Evolutionary conservation across 2,797 vertebrate genomes (phyloP).

Genomic region (Tauraco hartlaubi): DNA sequence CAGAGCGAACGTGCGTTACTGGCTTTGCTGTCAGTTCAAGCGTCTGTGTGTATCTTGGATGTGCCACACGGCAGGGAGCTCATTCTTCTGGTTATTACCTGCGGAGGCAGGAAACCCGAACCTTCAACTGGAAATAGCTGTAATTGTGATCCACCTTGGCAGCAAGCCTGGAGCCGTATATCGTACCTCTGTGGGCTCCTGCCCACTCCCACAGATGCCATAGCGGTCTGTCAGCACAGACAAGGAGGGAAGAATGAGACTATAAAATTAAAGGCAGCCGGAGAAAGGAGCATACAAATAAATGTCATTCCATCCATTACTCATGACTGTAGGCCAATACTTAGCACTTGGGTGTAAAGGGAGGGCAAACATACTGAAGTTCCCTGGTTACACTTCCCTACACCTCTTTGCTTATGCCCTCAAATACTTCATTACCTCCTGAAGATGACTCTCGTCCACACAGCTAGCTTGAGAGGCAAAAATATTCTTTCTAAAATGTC

Average conservation of each 20-base stretch:
- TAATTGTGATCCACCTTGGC: conserved; percentile 14
- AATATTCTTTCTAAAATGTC: not conserved
- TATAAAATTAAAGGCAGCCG: conserved; percentile 17
- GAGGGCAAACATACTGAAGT: not conserved
- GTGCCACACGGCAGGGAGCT: not conserved
- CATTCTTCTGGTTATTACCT: conserved; percentile 2
- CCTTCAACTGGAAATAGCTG: conserved; percentile 3
- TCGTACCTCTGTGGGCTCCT: not conserved
- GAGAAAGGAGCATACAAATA: not conserved
- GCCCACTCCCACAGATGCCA: conserved; percentile 26
- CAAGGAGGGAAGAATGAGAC: conserved; percentile 16
- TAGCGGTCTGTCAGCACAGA: conserved; percentile 7
- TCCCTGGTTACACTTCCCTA: not conserved
- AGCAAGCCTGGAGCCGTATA: not conserved
- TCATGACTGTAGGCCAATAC: not conserved
- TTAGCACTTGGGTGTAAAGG: not conserved
- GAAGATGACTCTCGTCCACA: not conserved
- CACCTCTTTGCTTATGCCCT: not conserved
- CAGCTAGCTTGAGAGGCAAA: not conserved
- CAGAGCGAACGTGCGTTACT: not conserved
- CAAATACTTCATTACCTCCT: not conserved
- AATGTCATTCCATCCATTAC: not conserved
- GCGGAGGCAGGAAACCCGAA: not conserved
- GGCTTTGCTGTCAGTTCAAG: not conserved
- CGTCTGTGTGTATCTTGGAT: conserved; percentile 6